These are phyloP conservation scores for Anagyrus pseudococci DNA, from an alignment of 2,888 invertebrate species.

Conservation along the genomic window DNA sequence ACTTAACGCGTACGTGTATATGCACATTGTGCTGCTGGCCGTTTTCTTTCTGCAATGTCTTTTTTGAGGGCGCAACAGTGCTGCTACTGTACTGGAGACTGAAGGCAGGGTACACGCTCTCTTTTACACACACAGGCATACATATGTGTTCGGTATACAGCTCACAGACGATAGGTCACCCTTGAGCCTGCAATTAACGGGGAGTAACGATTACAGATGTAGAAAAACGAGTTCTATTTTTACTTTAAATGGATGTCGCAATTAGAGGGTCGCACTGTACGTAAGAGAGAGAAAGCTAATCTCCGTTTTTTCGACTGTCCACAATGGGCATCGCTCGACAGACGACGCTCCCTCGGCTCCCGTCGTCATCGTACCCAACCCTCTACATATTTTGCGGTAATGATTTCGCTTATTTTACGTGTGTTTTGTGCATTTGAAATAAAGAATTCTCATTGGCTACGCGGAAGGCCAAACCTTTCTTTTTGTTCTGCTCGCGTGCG, in stretches of 20 bases:
- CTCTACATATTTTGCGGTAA: slow-evolving; percentile 17
- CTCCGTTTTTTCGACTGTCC: slow-evolving; percentile 1
- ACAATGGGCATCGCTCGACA: not conserved
- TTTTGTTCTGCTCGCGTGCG: not conserved
- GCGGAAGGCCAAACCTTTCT: too few species aligned
- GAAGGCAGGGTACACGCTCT: too few species aligned
- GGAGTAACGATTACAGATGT: slow-evolving; percentile 38
- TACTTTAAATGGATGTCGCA: slow-evolving; percentile 36
- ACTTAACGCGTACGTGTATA: too few species aligned
- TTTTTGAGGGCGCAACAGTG: too few species aligned
- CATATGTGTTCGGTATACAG: slow-evolving; percentile 19
- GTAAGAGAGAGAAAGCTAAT: slow-evolving; percentile 33
- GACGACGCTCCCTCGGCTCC: not conserved
- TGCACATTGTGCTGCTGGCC: slow-evolving; percentile 20
- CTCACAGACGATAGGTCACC: slow-evolving; percentile 14
- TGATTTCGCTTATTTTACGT: slow-evolving; percentile 18
- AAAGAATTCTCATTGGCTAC: too few species aligned
- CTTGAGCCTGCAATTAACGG: slow-evolving; percentile 38
- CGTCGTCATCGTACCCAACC: not conserved
- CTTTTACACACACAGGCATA: not conserved
- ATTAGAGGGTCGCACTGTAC: slow-evolving; percentile 24
- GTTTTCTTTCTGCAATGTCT: slow-evolving; percentile 14
- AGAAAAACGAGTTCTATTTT: slow-evolving; percentile 37
- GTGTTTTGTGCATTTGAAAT: too few species aligned
- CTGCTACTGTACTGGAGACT: too few species aligned